These are phyloP conservation scores for Brachionus sp. DNA, from an alignment of 1,140 invertebrate species.

Conservation along the genomic window DNA sequence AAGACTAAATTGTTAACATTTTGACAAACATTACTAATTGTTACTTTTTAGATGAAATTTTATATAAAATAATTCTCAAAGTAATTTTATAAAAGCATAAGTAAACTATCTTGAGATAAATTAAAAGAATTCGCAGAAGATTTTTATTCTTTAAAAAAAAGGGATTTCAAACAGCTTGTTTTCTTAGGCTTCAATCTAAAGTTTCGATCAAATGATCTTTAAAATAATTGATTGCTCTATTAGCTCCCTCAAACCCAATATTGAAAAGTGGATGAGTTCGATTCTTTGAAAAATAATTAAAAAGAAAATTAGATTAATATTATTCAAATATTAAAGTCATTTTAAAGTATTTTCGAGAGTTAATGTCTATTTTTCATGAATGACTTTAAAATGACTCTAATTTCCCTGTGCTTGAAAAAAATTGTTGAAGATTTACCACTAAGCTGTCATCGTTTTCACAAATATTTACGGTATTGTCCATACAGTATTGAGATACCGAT, in stretches of 20 bases:
- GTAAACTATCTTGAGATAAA: too few relatives aligned
- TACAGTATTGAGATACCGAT: constrained; percentile 82
- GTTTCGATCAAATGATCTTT: neutral
- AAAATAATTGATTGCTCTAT: constrained; percentile 25
- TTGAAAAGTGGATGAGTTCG: constrained; percentile 69
- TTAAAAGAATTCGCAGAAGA: too few relatives aligned
- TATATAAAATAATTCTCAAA: too few relatives aligned
- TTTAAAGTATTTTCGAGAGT: neutral
- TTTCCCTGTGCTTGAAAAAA: neutral
- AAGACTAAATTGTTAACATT: too few relatives aligned
- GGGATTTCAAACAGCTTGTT: neutral
- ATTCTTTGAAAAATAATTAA: constrained; percentile 52
- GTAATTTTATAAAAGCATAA: too few relatives aligned
- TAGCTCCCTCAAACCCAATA: constrained; percentile 61
- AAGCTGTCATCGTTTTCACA: constrained; percentile 65
- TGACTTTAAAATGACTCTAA: neutral
- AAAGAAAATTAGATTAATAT: neutral
- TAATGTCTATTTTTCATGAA: neutral
- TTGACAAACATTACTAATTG: too few relatives aligned
- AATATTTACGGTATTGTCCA: constrained; percentile 58
- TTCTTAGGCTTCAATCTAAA: neutral
- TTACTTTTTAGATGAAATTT: too few relatives aligned
- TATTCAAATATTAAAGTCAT: too few relatives aligned
- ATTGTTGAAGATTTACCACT: constrained; percentile 61
- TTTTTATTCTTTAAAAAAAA: neutral